Conservation (phyloP, 2,113 vertebrate genomes). For the Brachypodius melanocephalos region DNA sequence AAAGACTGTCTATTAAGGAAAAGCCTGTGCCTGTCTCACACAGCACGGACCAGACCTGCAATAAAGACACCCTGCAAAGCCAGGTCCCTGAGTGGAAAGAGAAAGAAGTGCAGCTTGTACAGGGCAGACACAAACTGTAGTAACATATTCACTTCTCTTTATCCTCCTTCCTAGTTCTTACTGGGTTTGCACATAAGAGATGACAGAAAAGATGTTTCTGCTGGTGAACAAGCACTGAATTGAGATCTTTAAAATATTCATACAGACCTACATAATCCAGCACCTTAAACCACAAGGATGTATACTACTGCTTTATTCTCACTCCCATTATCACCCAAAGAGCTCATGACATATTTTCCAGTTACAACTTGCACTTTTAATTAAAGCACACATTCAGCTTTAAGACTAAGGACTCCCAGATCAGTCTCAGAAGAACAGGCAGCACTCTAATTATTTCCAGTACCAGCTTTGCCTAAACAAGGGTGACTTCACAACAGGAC, state of each 20-base stretch:
- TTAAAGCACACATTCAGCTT: constrained; percentile 16
- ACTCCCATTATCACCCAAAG: background rate
- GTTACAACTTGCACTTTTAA: constrained; percentile 30
- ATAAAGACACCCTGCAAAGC: background rate
- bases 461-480: constrained; percentile 10
- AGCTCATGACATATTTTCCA: constrained; percentile 19
- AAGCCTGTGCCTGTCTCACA: background rate
- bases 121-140: background rate
- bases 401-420: background rate
- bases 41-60: background rate
- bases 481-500: background rate
- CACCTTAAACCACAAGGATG: background rate
- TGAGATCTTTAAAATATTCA: background rate
- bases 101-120: background rate
- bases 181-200: background rate
- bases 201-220: background rate
- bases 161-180: background rate
- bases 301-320: background rate
- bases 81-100: background rate
- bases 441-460: constrained; percentile 29
- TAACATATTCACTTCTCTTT: background rate
- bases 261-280: background rate
- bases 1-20: background rate
- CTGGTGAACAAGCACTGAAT: background rate
- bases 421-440: constrained; percentile 47